A percentile compares a stretch with the other conserved stretches of the same genome.
These are phyloP conservation scores for Nephrotoma guestfalica DNA, from an alignment of 2,888 invertebrate species.

Conservation along the genomic window DNA sequence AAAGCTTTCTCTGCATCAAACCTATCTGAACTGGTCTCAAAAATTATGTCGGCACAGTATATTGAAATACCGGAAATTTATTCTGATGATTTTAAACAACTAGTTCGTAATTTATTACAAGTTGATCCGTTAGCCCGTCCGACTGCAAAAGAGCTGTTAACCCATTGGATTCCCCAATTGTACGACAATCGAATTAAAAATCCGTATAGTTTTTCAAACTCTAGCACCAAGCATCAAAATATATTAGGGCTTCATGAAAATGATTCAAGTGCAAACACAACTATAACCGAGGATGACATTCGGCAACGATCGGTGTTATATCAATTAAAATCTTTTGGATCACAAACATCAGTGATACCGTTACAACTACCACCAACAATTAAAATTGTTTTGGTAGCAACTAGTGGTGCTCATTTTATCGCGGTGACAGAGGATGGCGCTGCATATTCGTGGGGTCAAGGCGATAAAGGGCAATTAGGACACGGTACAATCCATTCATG, in stretches of 20 bases:
- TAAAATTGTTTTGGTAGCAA: conserved; percentile 37
- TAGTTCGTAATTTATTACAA: conserved; percentile 47
- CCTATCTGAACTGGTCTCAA: conserved; percentile 54
- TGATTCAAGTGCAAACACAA: neutral
- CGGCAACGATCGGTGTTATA: conserved; percentile 37
- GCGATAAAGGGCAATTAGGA: conserved; percentile 49
- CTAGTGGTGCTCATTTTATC: conserved; percentile 41
- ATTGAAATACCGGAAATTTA: conserved; percentile 49
- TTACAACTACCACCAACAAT: conserved; percentile 40
- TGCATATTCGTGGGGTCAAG: conserved; percentile 57
- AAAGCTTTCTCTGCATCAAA: conserved; percentile 60
- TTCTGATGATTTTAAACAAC: conserved; percentile 43
- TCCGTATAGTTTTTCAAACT: neutral
- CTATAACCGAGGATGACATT: neutral
- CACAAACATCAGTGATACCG: conserved; percentile 35
- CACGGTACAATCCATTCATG: conserved; percentile 35
- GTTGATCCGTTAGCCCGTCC: conserved; percentile 45
- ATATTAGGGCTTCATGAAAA: neutral
- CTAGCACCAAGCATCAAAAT: neutral
- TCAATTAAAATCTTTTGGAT: conserved; percentile 37
- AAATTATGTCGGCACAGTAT: conserved; percentile 58
- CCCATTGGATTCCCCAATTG: conserved; percentile 37
- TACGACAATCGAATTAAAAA: conserved; percentile 29
- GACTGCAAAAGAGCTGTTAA: conserved; percentile 42
- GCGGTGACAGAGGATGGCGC: conserved; percentile 43